These are phyloP conservation scores for Eonycteris spelaea DNA, from an alignment of 2,113 vertebrate genomes.

Conservation along the genomic window DNA sequence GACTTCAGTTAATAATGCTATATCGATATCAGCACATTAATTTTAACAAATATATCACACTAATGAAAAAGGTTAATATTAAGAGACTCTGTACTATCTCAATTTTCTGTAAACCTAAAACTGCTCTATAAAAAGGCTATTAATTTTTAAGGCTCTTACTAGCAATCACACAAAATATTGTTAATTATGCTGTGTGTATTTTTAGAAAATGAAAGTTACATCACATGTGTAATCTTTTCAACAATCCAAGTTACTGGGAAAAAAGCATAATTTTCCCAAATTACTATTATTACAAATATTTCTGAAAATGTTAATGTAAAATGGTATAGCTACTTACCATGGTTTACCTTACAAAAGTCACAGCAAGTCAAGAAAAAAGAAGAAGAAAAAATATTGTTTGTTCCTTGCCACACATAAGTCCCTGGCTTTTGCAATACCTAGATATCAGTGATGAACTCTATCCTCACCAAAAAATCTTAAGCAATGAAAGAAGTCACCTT, in stretches of 20 bases:
- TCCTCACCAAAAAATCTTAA: neutral
- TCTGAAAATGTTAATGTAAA: neutral
- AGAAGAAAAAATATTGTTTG: neutral
- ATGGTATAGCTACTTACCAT: too few relatives aligned
- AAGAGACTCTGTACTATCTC: neutral
- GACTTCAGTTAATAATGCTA: neutral
- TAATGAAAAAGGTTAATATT: neutral
- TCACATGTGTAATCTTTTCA: neutral
- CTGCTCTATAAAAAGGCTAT: neutral
- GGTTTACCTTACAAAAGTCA: conserved; percentile 10
- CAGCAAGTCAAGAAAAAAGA: neutral
- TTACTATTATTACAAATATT: neutral
- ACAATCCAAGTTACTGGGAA: neutral
- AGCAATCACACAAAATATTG: conserved; percentile 1
- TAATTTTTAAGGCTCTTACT: neutral
- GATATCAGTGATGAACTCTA: neutral
- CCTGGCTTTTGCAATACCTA: neutral
- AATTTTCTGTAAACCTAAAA: conserved; percentile 32
- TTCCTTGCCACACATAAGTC: neutral
- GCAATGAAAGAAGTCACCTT: neutral
- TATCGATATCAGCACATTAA: neutral
- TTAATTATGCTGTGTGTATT: neutral
- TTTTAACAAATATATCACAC: neutral
- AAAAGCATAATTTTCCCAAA: neutral
- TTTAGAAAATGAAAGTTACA: conserved; percentile 24